Base-by-base conservation (phyloP, 2,888 invertebrate genomes). In the Drosophila greeni region DNA sequence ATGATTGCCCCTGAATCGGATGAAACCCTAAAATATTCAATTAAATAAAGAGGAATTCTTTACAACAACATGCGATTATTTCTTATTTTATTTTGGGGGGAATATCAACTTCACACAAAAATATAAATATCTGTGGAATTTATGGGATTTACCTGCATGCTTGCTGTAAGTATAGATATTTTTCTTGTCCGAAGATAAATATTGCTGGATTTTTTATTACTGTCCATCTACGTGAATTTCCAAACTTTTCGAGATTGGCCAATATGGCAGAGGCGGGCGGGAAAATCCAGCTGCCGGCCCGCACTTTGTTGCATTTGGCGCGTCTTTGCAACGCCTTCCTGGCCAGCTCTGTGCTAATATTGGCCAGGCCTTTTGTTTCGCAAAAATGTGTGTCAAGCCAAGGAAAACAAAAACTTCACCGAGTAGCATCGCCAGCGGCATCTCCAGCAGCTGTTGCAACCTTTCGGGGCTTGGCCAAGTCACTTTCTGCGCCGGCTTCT, bases 381-480 rank as follows among this genome's bases (percentile, higher is more conserved):
- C 45, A 72, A 81, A 81, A 78, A 56, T 56, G 75, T 79, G 82
- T 83, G 79, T 74, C 83, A 79, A 59, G 67, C 70, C 23, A 55
- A 65, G 66, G 36, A 66, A 65, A 66, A 54, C 64, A 64, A 64
- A 60, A 62, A 62, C 62, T 49, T 51, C n/a, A n/a, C 42, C 62
- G 31, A 42, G 62, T 42, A 49, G 48, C 62, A 54, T 42, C 54
- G 39, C 16, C 29, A 18, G 23, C 57, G 43, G 45, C 29, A 18
- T 45, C 45, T 47, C 45, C 31, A 36, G 31, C 66, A 65, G 54
- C 66, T 66, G 65, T 66, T 65, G 66, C 47, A 65, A 65, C 36
- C 53, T 62, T 53, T 53, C 11, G 54, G 29, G 55, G 54, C 48
- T 42, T 36, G 54, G 55, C 53, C 47, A 34, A 66, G 54, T 16